These are phyloP conservation scores for Picus viridis DNA, from an alignment of 2,797 vertebrate species.

Conservation along the genomic window DNA sequence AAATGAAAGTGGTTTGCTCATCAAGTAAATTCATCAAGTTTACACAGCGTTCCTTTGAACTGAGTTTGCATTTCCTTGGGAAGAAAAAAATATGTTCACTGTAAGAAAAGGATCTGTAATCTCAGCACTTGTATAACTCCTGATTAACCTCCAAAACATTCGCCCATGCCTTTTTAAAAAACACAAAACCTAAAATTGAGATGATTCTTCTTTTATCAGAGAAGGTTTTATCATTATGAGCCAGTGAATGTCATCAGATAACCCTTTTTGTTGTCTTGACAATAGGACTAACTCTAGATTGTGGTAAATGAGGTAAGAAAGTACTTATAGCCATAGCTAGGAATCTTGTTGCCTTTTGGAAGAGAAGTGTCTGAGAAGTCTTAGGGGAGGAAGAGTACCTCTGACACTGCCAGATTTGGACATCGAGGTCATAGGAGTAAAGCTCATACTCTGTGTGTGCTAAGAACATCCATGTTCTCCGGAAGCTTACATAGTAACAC, in stretches of 20 bases:
- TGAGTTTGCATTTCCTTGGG: slow-evolving; percentile 24
- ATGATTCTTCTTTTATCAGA: not conserved
- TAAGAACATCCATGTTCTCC: not conserved
- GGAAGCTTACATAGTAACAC: not conserved
- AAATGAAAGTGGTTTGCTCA: slow-evolving; percentile 9
- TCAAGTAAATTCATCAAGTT: slow-evolving; percentile 58
- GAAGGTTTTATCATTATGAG: slow-evolving; percentile 5
- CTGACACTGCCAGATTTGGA: not conserved
- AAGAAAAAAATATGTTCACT: not conserved
- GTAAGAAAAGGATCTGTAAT: slow-evolving; percentile 36
- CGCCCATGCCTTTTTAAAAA: not conserved
- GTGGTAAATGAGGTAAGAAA: slow-evolving; percentile 13
- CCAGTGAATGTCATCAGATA: slow-evolving; percentile 32
- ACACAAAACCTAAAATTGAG: slow-evolving; percentile 3
- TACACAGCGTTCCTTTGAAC: not conserved
- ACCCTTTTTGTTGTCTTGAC: slow-evolving; percentile 12
- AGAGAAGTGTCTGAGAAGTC: not conserved
- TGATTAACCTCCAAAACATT: slow-evolving; percentile 48
- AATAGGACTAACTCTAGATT: slow-evolving; percentile 27
- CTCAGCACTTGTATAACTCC: slow-evolving; percentile 23
- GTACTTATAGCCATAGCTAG: not conserved
- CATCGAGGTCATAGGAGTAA: not conserved
- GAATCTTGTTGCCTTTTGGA: not conserved
- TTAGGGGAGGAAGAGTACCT: not conserved
- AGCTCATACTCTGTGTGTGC: not conserved